Conservation (phyloP, 2,888 invertebrate genomes). For the Harpalus rufipes region DNA sequence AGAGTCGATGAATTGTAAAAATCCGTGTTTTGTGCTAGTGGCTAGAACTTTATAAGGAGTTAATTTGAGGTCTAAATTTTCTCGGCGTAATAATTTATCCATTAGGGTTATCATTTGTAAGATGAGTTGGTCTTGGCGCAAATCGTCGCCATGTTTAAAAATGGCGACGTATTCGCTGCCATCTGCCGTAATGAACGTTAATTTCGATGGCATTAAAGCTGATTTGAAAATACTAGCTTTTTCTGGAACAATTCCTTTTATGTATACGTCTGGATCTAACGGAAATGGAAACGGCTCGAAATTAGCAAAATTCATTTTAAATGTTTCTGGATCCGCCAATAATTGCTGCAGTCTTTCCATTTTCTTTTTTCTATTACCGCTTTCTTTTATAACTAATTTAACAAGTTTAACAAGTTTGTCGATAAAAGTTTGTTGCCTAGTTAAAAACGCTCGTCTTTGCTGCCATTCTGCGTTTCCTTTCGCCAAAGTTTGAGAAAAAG, state of each 20-base stretch:
- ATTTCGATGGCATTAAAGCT: conserved; percentile 94
- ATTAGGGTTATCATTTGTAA: conserved; percentile 98
- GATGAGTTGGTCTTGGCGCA: conserved; percentile 98
- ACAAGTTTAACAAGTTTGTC: conserved; percentile 93
- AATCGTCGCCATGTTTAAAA: conserved; percentile 98
- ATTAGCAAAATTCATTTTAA: conserved; percentile 91
- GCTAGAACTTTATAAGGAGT: conserved; percentile 98
- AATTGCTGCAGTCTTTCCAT: conserved; percentile 92
- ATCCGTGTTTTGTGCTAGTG: conserved; percentile 96
- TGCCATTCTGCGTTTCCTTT: conserved; percentile 86
- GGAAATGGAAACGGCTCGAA: conserved; percentile 97
- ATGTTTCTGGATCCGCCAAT: conserved; percentile 88
- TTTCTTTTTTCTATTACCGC: conserved; percentile 94
- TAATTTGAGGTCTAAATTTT: conserved; percentile 97
- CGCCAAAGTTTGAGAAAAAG: conserved; percentile 87
- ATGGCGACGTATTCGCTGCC: conserved; percentile 95
- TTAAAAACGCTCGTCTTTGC: conserved; percentile 86
- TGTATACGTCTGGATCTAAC: conserved; percentile 93
- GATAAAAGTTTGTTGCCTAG: conserved; percentile 93
- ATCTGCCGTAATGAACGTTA: conserved; percentile 91
- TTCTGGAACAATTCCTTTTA: conserved; percentile 92
- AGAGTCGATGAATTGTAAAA: conserved; percentile 95
- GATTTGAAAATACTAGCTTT: conserved; percentile 97
- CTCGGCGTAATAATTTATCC: conserved; percentile 95
- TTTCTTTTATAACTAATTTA: conserved; percentile 92